These are phyloP conservation scores for Melikaiella ostensackeni DNA, from an alignment of 2,888 invertebrate genomes.

Conservation along the genomic window DNA sequence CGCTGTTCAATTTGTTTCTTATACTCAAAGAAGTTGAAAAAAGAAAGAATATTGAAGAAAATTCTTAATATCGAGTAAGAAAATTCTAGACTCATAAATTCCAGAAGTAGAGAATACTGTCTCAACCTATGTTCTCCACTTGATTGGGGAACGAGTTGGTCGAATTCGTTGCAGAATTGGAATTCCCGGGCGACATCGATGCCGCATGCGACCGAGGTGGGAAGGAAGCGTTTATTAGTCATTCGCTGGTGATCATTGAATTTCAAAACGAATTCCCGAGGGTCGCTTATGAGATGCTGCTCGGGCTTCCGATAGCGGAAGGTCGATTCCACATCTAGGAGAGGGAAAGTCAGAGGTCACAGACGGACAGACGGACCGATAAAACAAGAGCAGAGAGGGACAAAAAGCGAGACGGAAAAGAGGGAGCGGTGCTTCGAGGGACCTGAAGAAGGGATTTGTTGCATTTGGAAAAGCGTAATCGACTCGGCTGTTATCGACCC, in stretches of 20 bases:
- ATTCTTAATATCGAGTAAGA: background rate
- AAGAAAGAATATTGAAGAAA: background rate
- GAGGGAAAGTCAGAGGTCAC: conserved; percentile 35
- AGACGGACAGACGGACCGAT: conserved; percentile 38
- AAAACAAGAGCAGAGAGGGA: conserved; percentile 43
- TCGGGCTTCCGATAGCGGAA: background rate
- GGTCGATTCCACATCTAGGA: conserved; percentile 8
- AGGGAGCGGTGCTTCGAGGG: conserved; percentile 37
- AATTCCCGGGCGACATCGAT: conserved; percentile 66
- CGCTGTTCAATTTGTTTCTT: background rate
- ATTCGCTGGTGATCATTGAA: conserved; percentile 50
- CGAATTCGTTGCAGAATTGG: conserved; percentile 45
- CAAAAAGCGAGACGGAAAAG: conserved; percentile 47
- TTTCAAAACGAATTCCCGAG: conserved; percentile 45
- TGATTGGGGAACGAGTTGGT: background rate
- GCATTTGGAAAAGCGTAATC: conserved; percentile 49
- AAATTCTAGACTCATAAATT: background rate
- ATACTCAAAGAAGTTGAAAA: background rate
- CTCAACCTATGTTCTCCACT: background rate
- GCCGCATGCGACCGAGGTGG: conserved; percentile 53
- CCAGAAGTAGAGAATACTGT: background rate
- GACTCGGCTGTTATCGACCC: conserved; percentile 67
- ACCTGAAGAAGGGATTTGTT: conserved; percentile 42
- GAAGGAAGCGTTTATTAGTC: conserved; percentile 27
- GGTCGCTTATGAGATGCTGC: conserved; percentile 5